Evolutionary conservation across 1,140 invertebrate species (phyloP).

Genomic region (Lordiphosa stackelbergi): DNA sequence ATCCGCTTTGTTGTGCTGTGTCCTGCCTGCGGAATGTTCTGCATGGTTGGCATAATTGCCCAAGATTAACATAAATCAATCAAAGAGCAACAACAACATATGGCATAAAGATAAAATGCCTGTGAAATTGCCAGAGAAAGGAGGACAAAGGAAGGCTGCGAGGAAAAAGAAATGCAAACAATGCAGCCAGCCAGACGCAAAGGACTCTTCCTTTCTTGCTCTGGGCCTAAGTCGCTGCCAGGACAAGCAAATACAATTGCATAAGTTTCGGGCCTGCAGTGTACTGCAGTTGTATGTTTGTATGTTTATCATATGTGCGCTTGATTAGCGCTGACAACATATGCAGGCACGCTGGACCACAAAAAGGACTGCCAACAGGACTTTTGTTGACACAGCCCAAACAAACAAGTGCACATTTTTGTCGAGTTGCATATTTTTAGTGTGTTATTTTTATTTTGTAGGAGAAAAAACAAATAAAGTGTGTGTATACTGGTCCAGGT

Average conservation of each 20-base stretch:
- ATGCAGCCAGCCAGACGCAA: constrained; percentile 18
- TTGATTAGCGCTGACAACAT: constrained; percentile 73
- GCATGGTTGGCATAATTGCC: constrained; percentile 53
- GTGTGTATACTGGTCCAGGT: constrained; percentile 15
- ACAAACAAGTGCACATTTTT: constrained; percentile 70
- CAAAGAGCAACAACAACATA: constrained; percentile 22
- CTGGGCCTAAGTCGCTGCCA: constrained; percentile 24
- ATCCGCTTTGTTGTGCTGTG: too few relatives aligned
- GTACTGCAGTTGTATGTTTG: constrained; percentile 16
- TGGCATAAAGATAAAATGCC: constrained; percentile 39
- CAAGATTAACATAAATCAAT: constrained; percentile 66
- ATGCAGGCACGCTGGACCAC: constrained; percentile 54
- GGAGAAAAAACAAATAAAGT: constrained; percentile 37
- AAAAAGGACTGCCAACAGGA: constrained; percentile 63
- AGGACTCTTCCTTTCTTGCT: constrained; percentile 7
- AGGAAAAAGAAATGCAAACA: constrained; percentile 56
- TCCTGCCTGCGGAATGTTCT: constrained; percentile 1
- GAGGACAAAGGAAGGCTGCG: constrained; percentile 21
- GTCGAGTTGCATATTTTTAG: constrained; percentile 33
- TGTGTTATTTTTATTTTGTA: constrained; percentile 7
- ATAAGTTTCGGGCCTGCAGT: constrained; percentile 46
- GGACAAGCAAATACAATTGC: constrained; percentile 69
- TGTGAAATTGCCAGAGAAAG: constrained; percentile 61
- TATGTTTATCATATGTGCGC: constrained; percentile 72
- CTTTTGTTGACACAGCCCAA: constrained; percentile 60